A percentile compares a stretch with the other conserved stretches of the same genome.
Conservation (phyloP, 2,113 vertebrate genomes). For the Psilopsiagon aurifrons region DNA sequence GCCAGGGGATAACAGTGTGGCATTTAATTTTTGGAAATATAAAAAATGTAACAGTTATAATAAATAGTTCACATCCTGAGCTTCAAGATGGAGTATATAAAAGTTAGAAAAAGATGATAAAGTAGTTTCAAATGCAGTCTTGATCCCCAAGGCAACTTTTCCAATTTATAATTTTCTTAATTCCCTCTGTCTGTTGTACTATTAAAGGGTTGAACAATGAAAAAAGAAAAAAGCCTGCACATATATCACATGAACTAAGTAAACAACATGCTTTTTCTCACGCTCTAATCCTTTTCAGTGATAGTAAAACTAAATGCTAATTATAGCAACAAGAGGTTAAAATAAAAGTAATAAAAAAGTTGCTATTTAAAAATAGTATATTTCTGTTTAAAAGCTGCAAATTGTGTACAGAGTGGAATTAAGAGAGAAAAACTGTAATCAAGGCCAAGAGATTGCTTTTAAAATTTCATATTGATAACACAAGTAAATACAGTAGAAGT, state of each 20-base stretch:
- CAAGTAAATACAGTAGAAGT: neutral
- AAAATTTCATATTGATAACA: neutral
- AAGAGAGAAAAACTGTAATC: neutral
- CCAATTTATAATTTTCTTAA: neutral
- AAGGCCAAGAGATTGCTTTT: neutral
- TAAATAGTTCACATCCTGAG: neutral
- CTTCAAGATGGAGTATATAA: neutral
- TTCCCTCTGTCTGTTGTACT: neutral
- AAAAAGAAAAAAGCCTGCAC: neutral
- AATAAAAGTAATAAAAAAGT: neutral
- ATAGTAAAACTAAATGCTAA: neutral
- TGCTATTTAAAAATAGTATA: neutral
- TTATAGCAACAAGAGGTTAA: neutral
- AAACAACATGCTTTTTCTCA: neutral
- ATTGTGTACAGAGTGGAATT: neutral
- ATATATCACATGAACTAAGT: neutral
- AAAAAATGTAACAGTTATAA: neutral
- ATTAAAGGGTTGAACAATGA: neutral
- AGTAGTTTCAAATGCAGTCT: neutral
- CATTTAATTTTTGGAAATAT: neutral
- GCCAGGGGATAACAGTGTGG: neutral
- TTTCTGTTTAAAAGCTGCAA: neutral
- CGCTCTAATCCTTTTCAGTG: neutral
- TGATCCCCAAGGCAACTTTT: neutral
- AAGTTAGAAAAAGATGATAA: neutral